Evolutionary conservation across 2,797 vertebrate genomes (phyloP).

Genomic region (Scyliorhinus canicula): DNA sequence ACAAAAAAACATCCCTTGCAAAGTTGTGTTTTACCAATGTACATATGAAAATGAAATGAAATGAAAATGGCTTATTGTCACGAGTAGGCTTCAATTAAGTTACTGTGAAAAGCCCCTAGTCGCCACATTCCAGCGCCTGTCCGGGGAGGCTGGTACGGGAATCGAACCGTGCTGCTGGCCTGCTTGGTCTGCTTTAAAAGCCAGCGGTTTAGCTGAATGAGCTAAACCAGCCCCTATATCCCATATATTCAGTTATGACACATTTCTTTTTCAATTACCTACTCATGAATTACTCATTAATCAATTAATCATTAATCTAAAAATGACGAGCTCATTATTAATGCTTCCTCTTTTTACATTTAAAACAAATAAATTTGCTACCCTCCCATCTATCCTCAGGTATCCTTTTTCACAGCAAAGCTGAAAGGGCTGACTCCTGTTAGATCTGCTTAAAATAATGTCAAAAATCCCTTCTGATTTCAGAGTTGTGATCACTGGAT

Average conservation of each 20-base stretch:
- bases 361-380: neutral
- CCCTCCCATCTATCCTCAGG: neutral
- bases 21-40: neutral
- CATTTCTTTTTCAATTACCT: neutral
- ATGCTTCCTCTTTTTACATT: neutral
- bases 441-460: neutral
- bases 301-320: too few relatives aligned
- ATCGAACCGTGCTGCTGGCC: too few relatives aligned
- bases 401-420: neutral
- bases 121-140: too few relatives aligned
- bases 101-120: too few relatives aligned
- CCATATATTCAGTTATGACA: neutral
- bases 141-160: too few relatives aligned
- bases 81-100: too few relatives aligned
- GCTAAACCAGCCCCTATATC: too few relatives aligned
- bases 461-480: neutral
- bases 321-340: neutral
- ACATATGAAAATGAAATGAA: too few relatives aligned
- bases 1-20: neutral
- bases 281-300: neutral
- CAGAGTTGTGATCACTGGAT: neutral
- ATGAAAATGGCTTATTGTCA: too few relatives aligned
- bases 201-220: too few relatives aligned
- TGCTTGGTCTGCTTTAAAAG: too few relatives aligned
- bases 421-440: neutral